Evolutionary conservation across 2,797 vertebrate species (phyloP).

Genomic region (Gallinago stenura): DNA sequence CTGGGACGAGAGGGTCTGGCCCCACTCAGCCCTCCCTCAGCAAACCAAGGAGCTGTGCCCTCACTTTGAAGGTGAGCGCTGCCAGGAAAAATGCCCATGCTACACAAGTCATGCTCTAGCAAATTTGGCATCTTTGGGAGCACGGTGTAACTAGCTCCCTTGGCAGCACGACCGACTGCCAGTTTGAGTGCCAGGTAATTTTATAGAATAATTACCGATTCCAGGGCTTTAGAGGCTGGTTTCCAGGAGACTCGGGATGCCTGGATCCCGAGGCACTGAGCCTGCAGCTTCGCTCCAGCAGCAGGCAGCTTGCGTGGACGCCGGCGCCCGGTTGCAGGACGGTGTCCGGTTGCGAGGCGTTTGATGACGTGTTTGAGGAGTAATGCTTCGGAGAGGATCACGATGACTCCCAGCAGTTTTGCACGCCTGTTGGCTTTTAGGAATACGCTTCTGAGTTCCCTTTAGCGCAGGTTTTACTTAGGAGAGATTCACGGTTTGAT

Average conservation of each 20-base stretch:
- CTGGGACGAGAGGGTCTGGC: background rate
- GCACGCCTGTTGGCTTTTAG: background rate
- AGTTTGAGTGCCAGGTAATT: background rate
- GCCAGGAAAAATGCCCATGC: background rate
- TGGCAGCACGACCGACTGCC: background rate
- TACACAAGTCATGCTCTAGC: background rate
- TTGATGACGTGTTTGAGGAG: background rate
- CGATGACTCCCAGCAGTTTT: background rate
- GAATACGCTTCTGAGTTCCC: background rate
- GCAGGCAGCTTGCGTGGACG: background rate
- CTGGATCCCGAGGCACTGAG: background rate
- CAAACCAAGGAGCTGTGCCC: background rate
- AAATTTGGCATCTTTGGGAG: background rate
- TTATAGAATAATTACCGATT: background rate
- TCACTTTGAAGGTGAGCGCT: background rate
- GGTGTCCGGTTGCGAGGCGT: background rate
- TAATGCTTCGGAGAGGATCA: background rate
- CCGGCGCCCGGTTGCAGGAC: background rate
- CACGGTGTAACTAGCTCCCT: background rate
- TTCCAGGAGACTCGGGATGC: constrained; percentile 12
- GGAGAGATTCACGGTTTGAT: background rate
- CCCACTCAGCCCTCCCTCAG: background rate
- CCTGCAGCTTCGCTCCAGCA: background rate
- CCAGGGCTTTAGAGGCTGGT: background rate
- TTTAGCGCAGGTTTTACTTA: background rate